These are phyloP conservation scores for Pachyuromys duprasi DNA, from an alignment of 2,797 vertebrate species.

Conservation along the genomic window DNA sequence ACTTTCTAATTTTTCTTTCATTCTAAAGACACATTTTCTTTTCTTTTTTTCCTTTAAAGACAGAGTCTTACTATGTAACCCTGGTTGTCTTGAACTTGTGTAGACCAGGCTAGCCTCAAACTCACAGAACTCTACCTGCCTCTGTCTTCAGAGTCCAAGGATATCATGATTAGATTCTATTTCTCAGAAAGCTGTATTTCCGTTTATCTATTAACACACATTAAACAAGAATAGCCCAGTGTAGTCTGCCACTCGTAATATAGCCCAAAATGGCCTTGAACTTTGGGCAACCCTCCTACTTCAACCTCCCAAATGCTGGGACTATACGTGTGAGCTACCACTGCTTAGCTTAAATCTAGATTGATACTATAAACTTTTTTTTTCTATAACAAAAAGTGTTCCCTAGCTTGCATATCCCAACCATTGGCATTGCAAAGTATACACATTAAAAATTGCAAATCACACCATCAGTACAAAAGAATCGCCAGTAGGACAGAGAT, in stretches of 20 bases:
- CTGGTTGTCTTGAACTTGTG: background rate
- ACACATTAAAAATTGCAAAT: background rate
- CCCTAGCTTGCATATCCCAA: background rate
- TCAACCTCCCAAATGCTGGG: background rate
- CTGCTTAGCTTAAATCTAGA: background rate
- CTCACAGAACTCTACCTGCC: background rate
- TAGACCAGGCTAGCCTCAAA: background rate
- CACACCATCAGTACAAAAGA: background rate
- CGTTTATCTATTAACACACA: background rate
- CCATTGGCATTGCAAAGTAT: background rate
- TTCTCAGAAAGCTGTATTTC: background rate
- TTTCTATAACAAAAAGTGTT: slow-evolving; percentile 13
- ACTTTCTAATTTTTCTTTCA: background rate
- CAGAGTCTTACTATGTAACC: background rate
- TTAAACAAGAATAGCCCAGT: background rate
- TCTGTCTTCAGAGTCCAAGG: background rate
- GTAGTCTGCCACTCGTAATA: background rate
- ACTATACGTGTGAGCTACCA: background rate
- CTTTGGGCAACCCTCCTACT: background rate
- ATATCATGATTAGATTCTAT: background rate
- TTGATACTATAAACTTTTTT: background rate
- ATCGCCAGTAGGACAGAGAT: background rate
- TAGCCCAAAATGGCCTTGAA: background rate
- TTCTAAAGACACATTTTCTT: slow-evolving; percentile 9
- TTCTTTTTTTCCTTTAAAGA: background rate